A percentile compares a stretch with the other conserved stretches of the same genome.
These are phyloP conservation scores for Rhysida immarginata DNA, from an alignment of 1,140 invertebrate genomes.

Conservation along the genomic window DNA sequence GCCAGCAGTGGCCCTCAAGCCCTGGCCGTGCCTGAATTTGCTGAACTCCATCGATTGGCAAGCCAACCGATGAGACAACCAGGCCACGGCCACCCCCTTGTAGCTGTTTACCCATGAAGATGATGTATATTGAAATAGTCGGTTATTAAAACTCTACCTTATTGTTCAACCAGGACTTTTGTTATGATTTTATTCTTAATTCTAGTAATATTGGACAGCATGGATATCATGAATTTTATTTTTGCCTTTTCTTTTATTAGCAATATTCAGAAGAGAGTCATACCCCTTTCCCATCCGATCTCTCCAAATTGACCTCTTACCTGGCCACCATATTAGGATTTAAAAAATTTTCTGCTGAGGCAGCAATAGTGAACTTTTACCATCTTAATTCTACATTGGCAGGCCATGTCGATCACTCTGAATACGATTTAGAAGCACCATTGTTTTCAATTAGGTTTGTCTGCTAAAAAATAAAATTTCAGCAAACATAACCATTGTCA, in stretches of 20 bases:
- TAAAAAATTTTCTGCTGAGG: conserved; percentile 54
- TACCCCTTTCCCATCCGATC: conserved; percentile 22
- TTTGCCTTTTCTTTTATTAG: conserved; percentile 28
- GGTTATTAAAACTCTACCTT: too few relatives aligned
- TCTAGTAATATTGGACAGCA: too few relatives aligned
- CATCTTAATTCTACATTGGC: conserved; percentile 75
- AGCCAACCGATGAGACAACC: too few relatives aligned
- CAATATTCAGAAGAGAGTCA: conserved; percentile 49
- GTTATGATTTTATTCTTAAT: too few relatives aligned
- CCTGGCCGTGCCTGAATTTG: too few relatives aligned
- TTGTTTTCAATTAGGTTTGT: conserved; percentile 64
- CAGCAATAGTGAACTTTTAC: conserved; percentile 90
- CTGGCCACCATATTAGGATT: conserved; percentile 47
- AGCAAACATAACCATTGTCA: not conserved
- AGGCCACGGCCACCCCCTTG: too few relatives aligned
- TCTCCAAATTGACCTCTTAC: conserved; percentile 42
- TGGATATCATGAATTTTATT: too few relatives aligned
- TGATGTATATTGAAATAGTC: too few relatives aligned
- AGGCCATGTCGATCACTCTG: conserved; percentile 84
- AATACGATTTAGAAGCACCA: conserved; percentile 63
- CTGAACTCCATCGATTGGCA: too few relatives aligned
- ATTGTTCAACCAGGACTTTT: too few relatives aligned
- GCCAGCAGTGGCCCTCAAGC: too few relatives aligned
- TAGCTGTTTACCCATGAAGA: too few relatives aligned
- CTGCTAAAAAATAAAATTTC: conserved; percentile 4